Base-by-base conservation (phyloP, 2,797 vertebrate genomes). In the Squalus acanthias region DNA sequence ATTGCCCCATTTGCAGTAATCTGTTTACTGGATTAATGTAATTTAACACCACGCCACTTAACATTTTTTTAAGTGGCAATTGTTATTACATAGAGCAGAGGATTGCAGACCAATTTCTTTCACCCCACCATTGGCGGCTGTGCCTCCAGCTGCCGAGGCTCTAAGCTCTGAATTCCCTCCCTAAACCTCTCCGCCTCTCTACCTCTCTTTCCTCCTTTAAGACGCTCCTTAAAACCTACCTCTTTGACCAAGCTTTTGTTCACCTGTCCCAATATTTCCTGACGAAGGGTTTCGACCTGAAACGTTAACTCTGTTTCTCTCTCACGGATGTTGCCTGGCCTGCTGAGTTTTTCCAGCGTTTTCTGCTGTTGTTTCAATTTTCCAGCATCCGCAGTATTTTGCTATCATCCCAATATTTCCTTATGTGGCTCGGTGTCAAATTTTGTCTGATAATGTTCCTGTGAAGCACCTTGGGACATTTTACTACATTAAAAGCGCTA, bases 21-120 rank as follows among this genome's bases (percentile, higher is more conserved):
- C 91, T 93, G 91, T 69, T 93, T 46, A 69, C 7, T 65, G 91
- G 60, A 93, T 93, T 93, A 93, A 93, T 93, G 65, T 93, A 39
- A 69, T 46, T 46, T 69, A 93, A 93, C 89, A 92, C 33, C 60
- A 39, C 10, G n/a, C 4, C 15, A 65, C 33, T 39, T 67, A 69
- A 93, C 63, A 46, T 69, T 15, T n/a, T 69, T 93, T 69, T n/a
- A 93, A 93, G 91, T 69, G 91, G 65, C 65, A 69, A 67, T 1
- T 69, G n/a, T 69, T 93, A 69, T 69, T 67, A 26, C 63, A 17
- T 33, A n/a, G 0, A 85, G 82, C 13, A 82, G 24, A 57, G 53
- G 26, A 60, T 29, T 89, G 60, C 33, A 46, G 60, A 46, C 20
- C 91, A 93, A 46, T 46, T 69, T 46, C 65, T 50, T 93, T 69